Percentiles rank a stretch among this genome's conserved stretches.
These are phyloP conservation scores for Drosophila oshimai DNA, from an alignment of 1,140 invertebrate genomes.

Conservation along the genomic window DNA sequence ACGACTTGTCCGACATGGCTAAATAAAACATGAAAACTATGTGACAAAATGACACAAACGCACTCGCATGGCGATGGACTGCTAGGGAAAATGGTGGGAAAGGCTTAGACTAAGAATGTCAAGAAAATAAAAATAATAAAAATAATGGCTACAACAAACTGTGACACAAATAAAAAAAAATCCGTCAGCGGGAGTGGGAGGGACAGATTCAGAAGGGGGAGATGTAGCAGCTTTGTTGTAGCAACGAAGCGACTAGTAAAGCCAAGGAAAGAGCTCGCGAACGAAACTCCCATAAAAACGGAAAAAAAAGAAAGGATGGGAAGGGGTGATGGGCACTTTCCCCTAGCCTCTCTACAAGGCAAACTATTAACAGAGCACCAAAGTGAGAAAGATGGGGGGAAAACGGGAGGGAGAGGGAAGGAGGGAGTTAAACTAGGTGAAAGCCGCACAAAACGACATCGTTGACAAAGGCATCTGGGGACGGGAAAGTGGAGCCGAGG, in stretches of 20 bases:
- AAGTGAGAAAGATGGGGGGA: neutral
- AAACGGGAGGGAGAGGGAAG: neutral
- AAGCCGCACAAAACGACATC: constrained; percentile 59
- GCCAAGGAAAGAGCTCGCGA: constrained; percentile 25
- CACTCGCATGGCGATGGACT: neutral
- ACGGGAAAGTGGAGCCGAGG: neutral
- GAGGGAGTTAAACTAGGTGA: constrained; percentile 55
- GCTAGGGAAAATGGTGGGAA: neutral
- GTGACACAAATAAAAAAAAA: constrained; percentile 64
- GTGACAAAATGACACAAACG: constrained; percentile 66
- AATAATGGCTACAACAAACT: constrained; percentile 74
- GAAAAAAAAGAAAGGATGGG: constrained; percentile 15
- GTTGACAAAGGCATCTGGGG: constrained; percentile 42
- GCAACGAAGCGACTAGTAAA: neutral
- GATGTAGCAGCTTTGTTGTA: neutral
- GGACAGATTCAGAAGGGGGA: neutral
- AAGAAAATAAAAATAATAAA: constrained; percentile 74
- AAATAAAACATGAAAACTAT: constrained; percentile 80
- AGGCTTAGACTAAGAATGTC: constrained; percentile 62
- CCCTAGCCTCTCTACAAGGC: neutral
- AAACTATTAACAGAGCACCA: constrained; percentile 46
- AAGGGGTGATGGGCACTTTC: neutral
- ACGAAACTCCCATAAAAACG: constrained; percentile 27
- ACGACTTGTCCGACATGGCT: constrained; percentile 36
- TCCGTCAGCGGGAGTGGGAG: constrained; percentile 5